Conservation (phyloP, 2,888 invertebrate species). For the Caenorhabditis zanzibari region DNA sequence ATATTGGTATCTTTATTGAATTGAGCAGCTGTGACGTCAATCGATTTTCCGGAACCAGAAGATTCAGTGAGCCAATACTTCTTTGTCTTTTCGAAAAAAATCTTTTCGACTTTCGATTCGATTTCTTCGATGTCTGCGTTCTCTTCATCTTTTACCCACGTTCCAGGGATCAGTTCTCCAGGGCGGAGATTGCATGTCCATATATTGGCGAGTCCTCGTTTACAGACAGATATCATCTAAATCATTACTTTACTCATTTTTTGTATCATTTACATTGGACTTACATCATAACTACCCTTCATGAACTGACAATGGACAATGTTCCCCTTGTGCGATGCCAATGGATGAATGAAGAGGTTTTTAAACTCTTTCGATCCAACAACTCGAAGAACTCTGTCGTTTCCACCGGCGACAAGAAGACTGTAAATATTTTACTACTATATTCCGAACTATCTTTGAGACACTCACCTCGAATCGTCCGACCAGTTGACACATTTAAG, state of each 20-base stretch:
- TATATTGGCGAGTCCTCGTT: conserved; percentile 74
- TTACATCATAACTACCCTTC: conserved; percentile 90
- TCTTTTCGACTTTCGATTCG: conserved; percentile 45
- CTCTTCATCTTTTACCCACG: conserved; percentile 58
- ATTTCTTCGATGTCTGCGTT: conserved; percentile 55
- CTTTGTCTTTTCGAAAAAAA: conserved; percentile 67
- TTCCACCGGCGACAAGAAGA: conserved; percentile 92
- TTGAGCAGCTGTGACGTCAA: conserved; percentile 89
- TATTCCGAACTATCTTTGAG: neutral
- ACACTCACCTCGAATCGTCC: conserved; percentile 89
- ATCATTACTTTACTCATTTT: too few species aligned
- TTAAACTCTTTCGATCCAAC: conserved; percentile 89
- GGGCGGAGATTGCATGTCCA: conserved; percentile 76
- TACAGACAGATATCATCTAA: conserved; percentile 80
- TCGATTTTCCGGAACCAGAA: conserved; percentile 74
- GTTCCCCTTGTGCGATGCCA: conserved; percentile 92
- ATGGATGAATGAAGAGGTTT: conserved; percentile 89
- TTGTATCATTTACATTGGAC: conserved; percentile 26
- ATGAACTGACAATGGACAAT: conserved; percentile 94
- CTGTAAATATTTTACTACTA: conserved; percentile 52
- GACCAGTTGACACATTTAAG: conserved; percentile 95
- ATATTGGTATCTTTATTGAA: conserved; percentile 91
- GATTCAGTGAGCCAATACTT: conserved; percentile 85
- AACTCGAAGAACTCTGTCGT: conserved; percentile 91
- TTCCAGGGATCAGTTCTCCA: conserved; percentile 72